phyloP scores from a whole-genome alignment of 2,888 invertebrate genomes.

The Mimas tiliae region DNA sequence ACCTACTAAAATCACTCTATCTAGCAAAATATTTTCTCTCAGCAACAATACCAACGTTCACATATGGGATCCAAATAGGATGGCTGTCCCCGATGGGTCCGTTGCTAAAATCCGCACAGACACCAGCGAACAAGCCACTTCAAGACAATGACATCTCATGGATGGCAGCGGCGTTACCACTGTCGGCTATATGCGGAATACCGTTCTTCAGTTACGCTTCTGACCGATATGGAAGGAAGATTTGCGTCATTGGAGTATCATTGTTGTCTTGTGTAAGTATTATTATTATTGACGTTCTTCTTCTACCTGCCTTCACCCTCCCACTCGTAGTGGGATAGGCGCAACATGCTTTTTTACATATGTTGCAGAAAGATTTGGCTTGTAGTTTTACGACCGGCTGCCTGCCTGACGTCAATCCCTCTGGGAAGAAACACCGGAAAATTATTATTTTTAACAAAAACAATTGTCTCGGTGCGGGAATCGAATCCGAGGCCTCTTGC shows the following conservation, averaged over 20 bases:
- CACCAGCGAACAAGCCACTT: constrained; percentile 61
- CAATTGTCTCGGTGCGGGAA: too few relatives aligned
- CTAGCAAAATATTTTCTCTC: constrained; percentile 43
- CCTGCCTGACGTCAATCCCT: too few relatives aligned
- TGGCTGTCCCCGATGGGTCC: constrained; percentile 81
- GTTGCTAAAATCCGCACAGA: constrained; percentile 59
- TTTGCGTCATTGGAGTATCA: constrained; percentile 75
- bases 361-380: too few relatives aligned
- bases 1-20: too few relatives aligned
- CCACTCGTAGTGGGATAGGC: too few relatives aligned
- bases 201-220: constrained; percentile 78
- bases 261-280: constrained; percentile 78
- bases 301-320: too few relatives aligned
- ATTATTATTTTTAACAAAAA: too few relatives aligned
- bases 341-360: too few relatives aligned
- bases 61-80: constrained; percentile 79
- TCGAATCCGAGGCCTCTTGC: too few relatives aligned
- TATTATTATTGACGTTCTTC: not conserved
- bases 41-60: constrained; percentile 81
- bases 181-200: constrained; percentile 78
- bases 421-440: too few relatives aligned
- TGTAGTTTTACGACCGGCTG: too few relatives aligned
- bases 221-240: constrained; percentile 76
- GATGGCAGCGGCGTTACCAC: constrained; percentile 80
- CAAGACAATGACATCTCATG: constrained; percentile 68